These are phyloP conservation scores for Pagetopsis macropterus DNA, from an alignment of 2,797 vertebrate species.

Conservation along the genomic window DNA sequence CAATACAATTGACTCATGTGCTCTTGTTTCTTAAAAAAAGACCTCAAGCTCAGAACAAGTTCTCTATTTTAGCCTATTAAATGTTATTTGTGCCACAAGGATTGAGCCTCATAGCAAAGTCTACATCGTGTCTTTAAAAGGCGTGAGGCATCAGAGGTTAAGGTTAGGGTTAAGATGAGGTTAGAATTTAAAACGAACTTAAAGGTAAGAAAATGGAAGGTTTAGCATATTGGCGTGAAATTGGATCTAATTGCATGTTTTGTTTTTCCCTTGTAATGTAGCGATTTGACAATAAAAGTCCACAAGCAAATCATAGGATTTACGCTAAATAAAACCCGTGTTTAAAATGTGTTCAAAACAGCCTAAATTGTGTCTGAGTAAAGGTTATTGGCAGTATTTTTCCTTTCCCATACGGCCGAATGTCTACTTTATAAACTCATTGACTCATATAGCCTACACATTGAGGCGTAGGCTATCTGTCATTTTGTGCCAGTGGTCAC, in stretches of 20 bases:
- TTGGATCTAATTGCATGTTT: not conserved
- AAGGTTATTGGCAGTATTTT: constrained; percentile 51
- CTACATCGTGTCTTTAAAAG: not conserved
- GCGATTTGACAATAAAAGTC: not conserved
- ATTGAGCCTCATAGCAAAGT: not conserved
- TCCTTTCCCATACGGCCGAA: constrained; percentile 51
- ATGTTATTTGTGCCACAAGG: constrained; percentile 3
- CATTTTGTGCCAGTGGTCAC: constrained; percentile 99
- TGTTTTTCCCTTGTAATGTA: constrained; percentile 12
- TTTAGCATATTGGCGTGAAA: constrained; percentile 13
- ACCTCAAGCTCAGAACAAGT: not conserved
- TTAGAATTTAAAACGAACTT: constrained; percentile 28
- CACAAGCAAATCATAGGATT: not conserved
- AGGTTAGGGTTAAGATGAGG: constrained; percentile 57
- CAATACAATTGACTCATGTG: not conserved
- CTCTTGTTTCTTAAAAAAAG: not conserved
- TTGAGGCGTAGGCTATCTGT: constrained; percentile 87
- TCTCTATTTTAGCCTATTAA: not conserved
- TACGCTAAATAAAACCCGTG: not conserved
- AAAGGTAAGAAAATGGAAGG: constrained; percentile 2
- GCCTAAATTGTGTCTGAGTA: constrained; percentile 19
- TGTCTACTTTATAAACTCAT: constrained; percentile 63
- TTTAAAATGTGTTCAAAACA: constrained; percentile 20
- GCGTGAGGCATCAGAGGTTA: constrained; percentile 38
- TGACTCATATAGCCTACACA: constrained; percentile 74